A percentile compares a stretch with the other conserved stretches of the same genome.
phyloP scores from a whole-genome alignment of 2,797 vertebrate genomes.

The Galagoides demidoff region DNA sequence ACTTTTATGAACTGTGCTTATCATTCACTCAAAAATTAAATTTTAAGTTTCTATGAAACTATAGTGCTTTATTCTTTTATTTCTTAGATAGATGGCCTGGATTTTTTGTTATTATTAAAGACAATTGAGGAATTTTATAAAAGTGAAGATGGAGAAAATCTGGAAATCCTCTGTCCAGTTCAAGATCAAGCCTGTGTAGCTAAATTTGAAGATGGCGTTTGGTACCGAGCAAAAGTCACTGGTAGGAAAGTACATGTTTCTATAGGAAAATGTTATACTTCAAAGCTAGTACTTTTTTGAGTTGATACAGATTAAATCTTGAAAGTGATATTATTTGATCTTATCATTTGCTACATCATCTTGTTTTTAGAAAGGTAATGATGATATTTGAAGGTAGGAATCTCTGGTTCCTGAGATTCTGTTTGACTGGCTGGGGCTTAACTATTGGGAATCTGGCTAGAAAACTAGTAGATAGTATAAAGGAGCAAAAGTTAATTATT shows the following conservation, averaged over 20 bases:
- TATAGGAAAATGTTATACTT: neutral
- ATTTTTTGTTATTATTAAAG: slow-evolving; percentile 79
- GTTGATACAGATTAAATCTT: neutral
- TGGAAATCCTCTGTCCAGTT: slow-evolving; percentile 84
- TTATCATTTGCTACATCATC: neutral
- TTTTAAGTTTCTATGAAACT: slow-evolving; percentile 12
- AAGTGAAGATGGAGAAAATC: slow-evolving; percentile 70
- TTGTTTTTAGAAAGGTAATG: slow-evolving; percentile 35
- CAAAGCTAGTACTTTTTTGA: neutral
- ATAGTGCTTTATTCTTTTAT: slow-evolving; percentile 35
- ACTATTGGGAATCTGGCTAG: neutral
- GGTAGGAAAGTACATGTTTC: slow-evolving; percentile 81
- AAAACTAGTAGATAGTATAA: neutral
- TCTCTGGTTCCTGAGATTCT: slow-evolving; percentile 4
- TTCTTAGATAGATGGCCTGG: slow-evolving; percentile 82
- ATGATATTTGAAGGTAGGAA: neutral
- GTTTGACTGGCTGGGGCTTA: neutral
- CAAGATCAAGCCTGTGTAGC: slow-evolving; percentile 88
- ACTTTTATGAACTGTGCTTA: neutral
- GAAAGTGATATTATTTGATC: neutral
- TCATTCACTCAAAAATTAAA: neutral
- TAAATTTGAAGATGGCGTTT: slow-evolving; percentile 86
- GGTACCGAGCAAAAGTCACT: slow-evolving; percentile 88
- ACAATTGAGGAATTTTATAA: slow-evolving; percentile 85
- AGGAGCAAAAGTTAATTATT: neutral